Evolutionary conservation across 2,113 vertebrate genomes (phyloP), one percentile per base, ranked within the genome.

Genomic region (Propithecus coquereli): DNA sequence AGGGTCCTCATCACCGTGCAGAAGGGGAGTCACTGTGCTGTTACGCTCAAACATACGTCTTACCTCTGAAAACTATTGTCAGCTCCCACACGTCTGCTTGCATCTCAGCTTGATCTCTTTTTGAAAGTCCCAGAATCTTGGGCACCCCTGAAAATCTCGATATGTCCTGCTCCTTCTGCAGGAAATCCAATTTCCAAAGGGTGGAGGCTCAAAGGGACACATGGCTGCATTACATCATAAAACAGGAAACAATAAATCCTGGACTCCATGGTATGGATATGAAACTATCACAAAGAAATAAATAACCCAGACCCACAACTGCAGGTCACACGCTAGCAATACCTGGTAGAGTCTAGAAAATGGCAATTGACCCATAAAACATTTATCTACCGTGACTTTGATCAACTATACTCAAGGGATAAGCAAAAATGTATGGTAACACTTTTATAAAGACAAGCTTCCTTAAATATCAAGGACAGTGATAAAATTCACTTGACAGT

Each of bases 201-300:
- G 57, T 23, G 3, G 8, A 45, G 66, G 47, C 74, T 83, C 3
- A 63, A 32, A 96, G 45, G 74, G 86, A 66, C 22, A 71, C 94
- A 57, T 32, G 20, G 71, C 96, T 88, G 90, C 34, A 32, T 88
- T 61, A 85, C 27, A 66, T 88, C 37, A 95, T 68, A 88, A 32
- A 83, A 87, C 40, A 90, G 71, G 89, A 89, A 97, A 94, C 97
- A 98, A 97, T 97, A 98, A 98, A 98, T 97, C 98, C 77, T 73
- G 3, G n/a, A 95, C 92, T 96, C 87, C 79, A 66, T 61, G 70
- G 43, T 92, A 63, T 70, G 94, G 86, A 22, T 47, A 76, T 32
- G 95, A 98, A 98, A 86, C 85, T 88, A 86, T 79, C 84, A 93
- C 86, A 86, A 96, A 47, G 70, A 52, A 92, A 77, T 70, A 89